Base-by-base conservation (phyloP, 2,113 vertebrate genomes). In the Okapia johnstoni region DNA sequence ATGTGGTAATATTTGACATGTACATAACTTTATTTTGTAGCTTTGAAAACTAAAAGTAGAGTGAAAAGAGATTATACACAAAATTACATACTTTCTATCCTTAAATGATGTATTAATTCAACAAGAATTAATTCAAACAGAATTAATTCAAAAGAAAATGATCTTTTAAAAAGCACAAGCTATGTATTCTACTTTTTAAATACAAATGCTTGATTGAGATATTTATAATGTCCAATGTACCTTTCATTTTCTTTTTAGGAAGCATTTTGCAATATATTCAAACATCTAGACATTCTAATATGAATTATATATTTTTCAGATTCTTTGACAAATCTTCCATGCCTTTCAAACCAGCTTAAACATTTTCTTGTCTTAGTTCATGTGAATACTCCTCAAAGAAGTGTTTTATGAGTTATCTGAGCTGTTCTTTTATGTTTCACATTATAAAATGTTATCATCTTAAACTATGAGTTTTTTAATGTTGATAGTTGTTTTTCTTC, bases 331-430 rank as follows among this genome's bases (percentile, higher is more conserved):
- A 95, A n/a, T 66, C 16, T 36, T 77, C 12, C 36, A 48, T 77
- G 33, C 17, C 52, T 90, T 81, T 36, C 70, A 50, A 16, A 61
- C 6, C 7, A 76, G 6, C 88, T 83, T 92, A 54, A 54, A 52
- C 26, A 48, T 96, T 92, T 50, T 73, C 58, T 93, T 97, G 3
- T 85, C 40, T 96, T 96, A 88, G 48, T 43, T 12, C 13, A 77
- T 40, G 13, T 85, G 1, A 85, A 57, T 46, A n/a, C 86, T 91
- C 19, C 57, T 95, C 87, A 88, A 61, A 86, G 10, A 57, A 81
- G 7, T 88, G 7, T 28, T 61, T 79, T 5, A 14, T 19, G 8
- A 6, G n/a, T 93, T 40, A 88, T 55, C 21, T 90, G 23, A 73
- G 16, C 40, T 73, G 4, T 73, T 36, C 50, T 61, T 83, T 81